Conservation (phyloP, 2,113 vertebrate genomes). For the Pollachius pollachius region DNA sequence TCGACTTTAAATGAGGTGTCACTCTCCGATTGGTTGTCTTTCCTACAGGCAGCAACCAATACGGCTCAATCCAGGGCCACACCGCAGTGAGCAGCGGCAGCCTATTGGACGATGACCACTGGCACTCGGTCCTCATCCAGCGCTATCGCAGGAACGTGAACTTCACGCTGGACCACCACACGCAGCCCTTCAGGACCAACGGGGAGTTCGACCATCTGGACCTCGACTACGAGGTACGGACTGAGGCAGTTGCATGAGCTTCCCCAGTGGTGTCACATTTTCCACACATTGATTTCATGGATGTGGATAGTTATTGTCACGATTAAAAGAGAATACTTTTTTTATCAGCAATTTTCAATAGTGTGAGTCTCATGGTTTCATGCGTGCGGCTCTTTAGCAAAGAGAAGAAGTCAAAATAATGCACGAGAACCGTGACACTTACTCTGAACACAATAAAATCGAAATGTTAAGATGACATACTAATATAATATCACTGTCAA, state of each 20-base stretch:
- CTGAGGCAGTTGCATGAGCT: neutral
- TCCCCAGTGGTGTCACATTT: too few species aligned
- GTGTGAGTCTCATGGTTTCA: too few species aligned
- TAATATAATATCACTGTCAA: too few species aligned
- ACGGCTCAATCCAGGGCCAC: slow-evolving; percentile 92
- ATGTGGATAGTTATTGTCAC: too few species aligned
- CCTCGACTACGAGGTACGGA: slow-evolving; percentile 90
- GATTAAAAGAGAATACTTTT: too few species aligned
- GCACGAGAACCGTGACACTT: too few species aligned
- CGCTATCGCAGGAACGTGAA: slow-evolving; percentile 90
- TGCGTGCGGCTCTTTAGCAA: too few species aligned
- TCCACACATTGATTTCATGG: too few species aligned
- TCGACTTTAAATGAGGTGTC: neutral
- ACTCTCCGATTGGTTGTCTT: neutral
- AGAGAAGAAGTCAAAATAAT: too few species aligned
- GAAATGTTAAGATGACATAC: too few species aligned
- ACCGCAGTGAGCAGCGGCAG: slow-evolving; percentile 87
- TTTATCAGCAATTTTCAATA: too few species aligned
- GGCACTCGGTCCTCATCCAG: slow-evolving; percentile 89
- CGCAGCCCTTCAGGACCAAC: slow-evolving; percentile 91
- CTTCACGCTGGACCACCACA: slow-evolving; percentile 89
- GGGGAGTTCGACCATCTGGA: slow-evolving; percentile 97
- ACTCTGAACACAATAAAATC: too few species aligned
- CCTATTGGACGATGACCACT: slow-evolving; percentile 93
- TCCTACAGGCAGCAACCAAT: slow-evolving; percentile 89